Evolutionary conservation across 2,888 invertebrate species (phyloP), one percentile per base, ranked within the genome.

Genomic region (Drosophila cyrtoloma): DNA sequence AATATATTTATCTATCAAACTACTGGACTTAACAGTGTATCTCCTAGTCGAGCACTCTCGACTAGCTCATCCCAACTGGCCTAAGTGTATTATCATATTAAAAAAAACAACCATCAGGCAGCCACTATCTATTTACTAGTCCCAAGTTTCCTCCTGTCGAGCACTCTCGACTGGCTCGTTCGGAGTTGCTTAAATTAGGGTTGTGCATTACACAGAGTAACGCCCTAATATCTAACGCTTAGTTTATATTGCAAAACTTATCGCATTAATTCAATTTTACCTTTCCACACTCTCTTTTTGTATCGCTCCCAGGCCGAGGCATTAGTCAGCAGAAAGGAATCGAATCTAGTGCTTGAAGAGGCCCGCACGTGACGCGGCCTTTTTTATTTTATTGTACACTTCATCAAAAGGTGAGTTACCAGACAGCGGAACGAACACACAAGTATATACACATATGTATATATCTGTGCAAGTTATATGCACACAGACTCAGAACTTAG

Each of bases 251-350:
- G 22, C 52, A 62, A 39, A 72, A 66, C 66, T 71, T 59, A 70
- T 73, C 68, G 68, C 77, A 81, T 71, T 88, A 68, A 87, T 89
- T 87, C 65, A 79, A 79, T 77, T 61, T 59, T 39, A 28, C 28
- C 28, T 51, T 16, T 47, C 47, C 47, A 26, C 47, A 16, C 51
- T 12, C 51, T 30, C 19, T 19, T 7, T 28, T 3, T 69, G 44
- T 26, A 16, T 26, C 26, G 26, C 16, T 26, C 16, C 26, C 64
- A 85, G 82, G 65, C 57, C 68, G 65, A 63, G 71, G 76, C 74
- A 77, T 86, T 86, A 86, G 83, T 88, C 89, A 90, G 90, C 90
- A 75, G 64, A 75, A 80, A 74, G 71, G 53, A 72, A 72, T 67
- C 42, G 42, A 50, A 57, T 39, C 6, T 6, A 56, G 14, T 16